phyloP scores from a whole-genome alignment of 2,888 invertebrate genomes.

The Pinctada fucata region DNA sequence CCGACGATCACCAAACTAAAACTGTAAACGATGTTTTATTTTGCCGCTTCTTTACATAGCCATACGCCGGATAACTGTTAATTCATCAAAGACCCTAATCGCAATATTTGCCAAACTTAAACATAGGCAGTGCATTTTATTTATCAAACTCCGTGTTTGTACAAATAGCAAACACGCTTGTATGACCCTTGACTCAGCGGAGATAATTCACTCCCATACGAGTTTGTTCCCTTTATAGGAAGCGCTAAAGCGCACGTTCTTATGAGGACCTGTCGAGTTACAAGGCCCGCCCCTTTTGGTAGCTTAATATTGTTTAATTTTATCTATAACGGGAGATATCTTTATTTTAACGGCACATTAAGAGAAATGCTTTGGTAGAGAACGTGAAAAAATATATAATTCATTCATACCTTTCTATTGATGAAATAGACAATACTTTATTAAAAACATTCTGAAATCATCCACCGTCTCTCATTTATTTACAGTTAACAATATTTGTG shows the following conservation, averaged over 20 bases:
- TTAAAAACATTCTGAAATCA: too few relatives aligned
- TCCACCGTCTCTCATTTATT: too few relatives aligned
- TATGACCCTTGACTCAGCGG: conserved; percentile 28
- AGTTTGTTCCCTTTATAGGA: conserved; percentile 19
- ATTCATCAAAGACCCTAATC: conserved; percentile 31
- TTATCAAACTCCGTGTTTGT: conserved; percentile 26
- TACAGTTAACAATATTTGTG: too few relatives aligned
- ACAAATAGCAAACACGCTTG: conserved; percentile 31
- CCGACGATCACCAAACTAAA: conserved; percentile 24
- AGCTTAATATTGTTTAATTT: background rate
- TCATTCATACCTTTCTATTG: too few relatives aligned
- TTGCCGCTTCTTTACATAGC: background rate
- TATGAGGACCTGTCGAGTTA: background rate
- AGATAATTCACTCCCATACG: conserved; percentile 10
- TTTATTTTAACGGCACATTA: background rate
- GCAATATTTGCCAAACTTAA: conserved; percentile 25
- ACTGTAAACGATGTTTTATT: conserved; percentile 1
- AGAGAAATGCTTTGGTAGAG: background rate
- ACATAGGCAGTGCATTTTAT: conserved; percentile 13
- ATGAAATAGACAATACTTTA: too few relatives aligned
- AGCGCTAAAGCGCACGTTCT: conserved; percentile 1
- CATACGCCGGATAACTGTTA: background rate
- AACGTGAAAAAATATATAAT: too few relatives aligned
- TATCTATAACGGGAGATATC: conserved; percentile 2
- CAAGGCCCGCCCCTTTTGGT: conserved; percentile 21